Conservation (phyloP, 2,888 invertebrate species). For the Rhagonycha lutea region DNA sequence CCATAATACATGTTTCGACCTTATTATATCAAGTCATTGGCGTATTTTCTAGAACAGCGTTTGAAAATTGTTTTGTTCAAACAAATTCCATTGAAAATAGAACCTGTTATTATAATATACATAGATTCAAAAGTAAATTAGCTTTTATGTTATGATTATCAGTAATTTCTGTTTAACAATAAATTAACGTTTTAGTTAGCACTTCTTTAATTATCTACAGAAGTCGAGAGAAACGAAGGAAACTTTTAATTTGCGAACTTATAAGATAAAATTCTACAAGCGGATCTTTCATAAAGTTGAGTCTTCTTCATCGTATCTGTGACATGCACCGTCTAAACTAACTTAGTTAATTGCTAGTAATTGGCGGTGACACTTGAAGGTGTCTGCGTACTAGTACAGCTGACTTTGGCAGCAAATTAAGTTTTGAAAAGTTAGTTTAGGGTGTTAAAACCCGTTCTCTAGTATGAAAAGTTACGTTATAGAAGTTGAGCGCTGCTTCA, state of each 20-base stretch:
- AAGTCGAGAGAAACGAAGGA: neutral
- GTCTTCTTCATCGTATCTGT: slow-evolving; percentile 22
- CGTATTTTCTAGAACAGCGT: too few species aligned
- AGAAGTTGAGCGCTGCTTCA: slow-evolving; percentile 19
- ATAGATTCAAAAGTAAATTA: neutral
- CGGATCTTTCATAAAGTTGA: slow-evolving; percentile 13
- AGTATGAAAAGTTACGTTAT: slow-evolving; percentile 22
- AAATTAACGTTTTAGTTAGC: neutral
- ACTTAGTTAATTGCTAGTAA: slow-evolving; percentile 51
- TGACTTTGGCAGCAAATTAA: slow-evolving; percentile 46
- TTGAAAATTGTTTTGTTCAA: too few species aligned
- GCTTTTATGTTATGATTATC: neutral
- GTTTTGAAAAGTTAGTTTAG: slow-evolving; percentile 45
- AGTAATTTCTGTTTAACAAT: neutral
- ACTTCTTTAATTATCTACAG: neutral
- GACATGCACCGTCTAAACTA: slow-evolving; percentile 39
- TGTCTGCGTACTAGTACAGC: slow-evolving; percentile 41
- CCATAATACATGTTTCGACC: too few species aligned
- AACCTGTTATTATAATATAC: too few species aligned
- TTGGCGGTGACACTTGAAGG: slow-evolving; percentile 50
- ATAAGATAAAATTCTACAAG: slow-evolving; percentile 26
- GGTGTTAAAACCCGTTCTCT: slow-evolving; percentile 24
- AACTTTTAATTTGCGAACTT: slow-evolving; percentile 32
- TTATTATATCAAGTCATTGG: too few species aligned
- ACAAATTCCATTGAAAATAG: too few species aligned